Conservation (phyloP, 2,797 vertebrate species). For the Melanotaenia pygmaea region DNA sequence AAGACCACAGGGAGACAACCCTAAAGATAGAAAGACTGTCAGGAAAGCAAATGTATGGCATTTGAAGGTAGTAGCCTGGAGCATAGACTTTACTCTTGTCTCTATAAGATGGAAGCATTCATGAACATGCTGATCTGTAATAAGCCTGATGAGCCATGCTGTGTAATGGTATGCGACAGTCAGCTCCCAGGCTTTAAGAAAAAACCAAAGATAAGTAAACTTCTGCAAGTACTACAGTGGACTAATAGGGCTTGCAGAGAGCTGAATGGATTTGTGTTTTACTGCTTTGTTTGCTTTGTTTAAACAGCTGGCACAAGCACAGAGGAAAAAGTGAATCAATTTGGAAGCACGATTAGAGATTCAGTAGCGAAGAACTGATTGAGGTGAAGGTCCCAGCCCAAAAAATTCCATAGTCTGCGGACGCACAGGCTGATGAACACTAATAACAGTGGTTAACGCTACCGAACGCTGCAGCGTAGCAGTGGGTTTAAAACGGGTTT, state of each 20-base stretch:
- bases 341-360: constrained; percentile 14
- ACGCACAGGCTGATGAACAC: constrained; percentile 3
- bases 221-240: constrained; percentile 9
- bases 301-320: constrained; percentile 10
- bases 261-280: constrained; percentile 28
- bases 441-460: constrained; percentile 15
- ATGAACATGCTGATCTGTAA: constrained; percentile 65
- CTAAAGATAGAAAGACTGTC: constrained; percentile 52
- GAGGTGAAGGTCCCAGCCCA: constrained; percentile 13
- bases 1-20: constrained; percentile 37
- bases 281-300: constrained; percentile 10
- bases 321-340: not conserved
- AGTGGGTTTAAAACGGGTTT: constrained; percentile 30
- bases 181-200: constrained; percentile 34
- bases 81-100: constrained; percentile 36
- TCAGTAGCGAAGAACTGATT: constrained; percentile 14
- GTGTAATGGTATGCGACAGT: constrained; percentile 53
- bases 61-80: constrained; percentile 49
- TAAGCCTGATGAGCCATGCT: constrained; percentile 62
- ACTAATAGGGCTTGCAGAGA: constrained; percentile 19
- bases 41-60: constrained; percentile 41
- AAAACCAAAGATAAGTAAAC: constrained; percentile 20
- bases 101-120: constrained; percentile 41
- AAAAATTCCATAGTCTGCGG: constrained; percentile 15
- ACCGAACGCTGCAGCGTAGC: constrained; percentile 1